Base-by-base conservation (phyloP, 2,888 invertebrate genomes). In the Carcina quercana region DNA sequence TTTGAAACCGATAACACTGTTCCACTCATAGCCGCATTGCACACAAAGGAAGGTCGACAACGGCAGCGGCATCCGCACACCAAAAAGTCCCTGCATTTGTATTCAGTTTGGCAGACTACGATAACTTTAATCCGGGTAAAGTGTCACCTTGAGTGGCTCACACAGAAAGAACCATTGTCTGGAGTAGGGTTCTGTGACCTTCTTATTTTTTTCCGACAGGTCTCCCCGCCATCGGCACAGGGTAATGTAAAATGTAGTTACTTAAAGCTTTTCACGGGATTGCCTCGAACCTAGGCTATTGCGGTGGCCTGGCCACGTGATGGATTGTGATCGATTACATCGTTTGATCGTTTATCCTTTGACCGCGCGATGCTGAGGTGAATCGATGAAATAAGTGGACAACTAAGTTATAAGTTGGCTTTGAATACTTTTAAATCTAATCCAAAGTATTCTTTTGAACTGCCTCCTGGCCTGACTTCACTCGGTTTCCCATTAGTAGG, bases 61-160 rank as follows among this genome's bases (percentile, higher is more conserved):
- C 20, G 28, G 29, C 10, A 20, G 15, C 10, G 21, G 19, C 25
- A 15, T 30, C 14, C 27, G 33, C 33, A 32, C 32, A 25, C 25
- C 30, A 24, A 40, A 42, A 38, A 55, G 51, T 56, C 51, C 57
- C 57, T 67, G 69, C 74, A 80, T 78, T 79, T 72, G 78, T 79
- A 82, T 80, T 83, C 82, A 74, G 80, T 76, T 75, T 74, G 79
- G 73, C 70, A 65, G 73, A 65, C 71, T 65, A 68, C 76, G 76
- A 82, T 82, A 82, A 80, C 73, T 76, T 80, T 79, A 82, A 79
- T 80, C 80, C 76, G 75, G 70, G 67, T 64, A 75, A 78, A 80
- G 75, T 80, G 80, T 80, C 80, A 82, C 76, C 79, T 78, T 68
- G 71, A 80, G 75, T 75, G 69, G 76, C 73, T 82, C 71, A 73